These are phyloP conservation scores for Nyctereutes procyonoides DNA, from an alignment of 2,113 vertebrate genomes.

Conservation along the genomic window DNA sequence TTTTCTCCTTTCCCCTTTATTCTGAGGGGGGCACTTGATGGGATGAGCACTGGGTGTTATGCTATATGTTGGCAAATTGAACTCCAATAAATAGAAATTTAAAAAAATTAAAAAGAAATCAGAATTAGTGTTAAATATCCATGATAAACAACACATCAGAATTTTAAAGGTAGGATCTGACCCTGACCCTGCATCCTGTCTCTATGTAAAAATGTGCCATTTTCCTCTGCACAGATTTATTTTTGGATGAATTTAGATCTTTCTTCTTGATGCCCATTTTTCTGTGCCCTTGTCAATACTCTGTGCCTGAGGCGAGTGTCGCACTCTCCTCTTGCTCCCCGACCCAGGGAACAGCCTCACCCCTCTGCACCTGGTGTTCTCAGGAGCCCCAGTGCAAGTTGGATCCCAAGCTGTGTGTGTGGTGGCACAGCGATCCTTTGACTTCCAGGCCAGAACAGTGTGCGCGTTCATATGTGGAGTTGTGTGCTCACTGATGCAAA, in stretches of 20 bases:
- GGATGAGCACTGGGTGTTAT: too few species aligned
- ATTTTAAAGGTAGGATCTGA: fast-evolving
- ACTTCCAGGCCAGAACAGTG: too few species aligned
- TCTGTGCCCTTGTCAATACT: neutral
- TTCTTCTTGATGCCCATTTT: neutral
- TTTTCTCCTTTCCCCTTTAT: too few species aligned
- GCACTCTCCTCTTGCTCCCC: neutral
- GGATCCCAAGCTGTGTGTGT: too few species aligned
- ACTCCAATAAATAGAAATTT: too few species aligned
- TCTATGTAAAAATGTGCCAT: neutral
- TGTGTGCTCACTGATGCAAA: neutral
- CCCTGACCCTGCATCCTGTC: neutral
- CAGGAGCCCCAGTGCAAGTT: neutral
- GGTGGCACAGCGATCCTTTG: fast-evolving
- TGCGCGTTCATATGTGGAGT: fast-evolving
- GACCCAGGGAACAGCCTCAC: neutral
- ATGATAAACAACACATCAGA: fast-evolving
- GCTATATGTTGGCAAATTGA: too few species aligned
- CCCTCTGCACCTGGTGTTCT: neutral
- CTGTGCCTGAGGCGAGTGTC: neutral
- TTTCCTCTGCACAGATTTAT: neutral
- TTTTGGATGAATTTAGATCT: too few species aligned
- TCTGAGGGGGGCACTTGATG: too few species aligned
- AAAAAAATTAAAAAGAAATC: neutral
- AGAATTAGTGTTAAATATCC: neutral